These are phyloP conservation scores for Dromiciops gliroides DNA, from an alignment of 2,113 vertebrate species.

Conservation along the genomic window DNA sequence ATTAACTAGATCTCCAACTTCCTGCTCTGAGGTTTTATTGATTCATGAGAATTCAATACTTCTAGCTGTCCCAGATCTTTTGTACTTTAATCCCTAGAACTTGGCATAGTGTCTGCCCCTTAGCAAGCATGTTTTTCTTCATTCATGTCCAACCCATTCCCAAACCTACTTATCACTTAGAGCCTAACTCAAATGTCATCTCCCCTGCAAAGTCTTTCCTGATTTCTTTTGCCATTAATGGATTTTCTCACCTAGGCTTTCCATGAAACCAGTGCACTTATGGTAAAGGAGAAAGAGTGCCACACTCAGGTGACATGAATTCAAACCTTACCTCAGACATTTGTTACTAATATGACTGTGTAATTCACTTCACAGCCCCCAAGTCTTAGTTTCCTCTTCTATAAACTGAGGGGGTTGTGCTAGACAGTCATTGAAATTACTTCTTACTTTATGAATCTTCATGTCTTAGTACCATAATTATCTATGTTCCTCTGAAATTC, in stretches of 20 bases:
- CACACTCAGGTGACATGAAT: background rate
- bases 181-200: background rate
- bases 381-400: background rate
- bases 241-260: background rate
- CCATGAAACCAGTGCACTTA: background rate
- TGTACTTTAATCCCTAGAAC: background rate
- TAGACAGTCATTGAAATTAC: background rate
- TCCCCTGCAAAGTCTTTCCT: background rate
- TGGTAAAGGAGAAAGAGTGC: background rate
- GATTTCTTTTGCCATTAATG: background rate
- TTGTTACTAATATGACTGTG: background rate
- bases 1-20: background rate
- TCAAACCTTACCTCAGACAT: background rate
- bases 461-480: no score
- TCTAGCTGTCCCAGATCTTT: background rate
- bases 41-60: background rate
- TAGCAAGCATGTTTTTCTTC: no score
- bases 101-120: background rate
- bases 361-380: background rate
- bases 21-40: background rate
- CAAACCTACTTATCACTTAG: background rate
- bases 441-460: no score
- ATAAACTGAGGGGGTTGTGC: constrained; percentile 20
- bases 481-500: no score
- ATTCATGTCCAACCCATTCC: no score